A percentile compares a stretch with the other conserved stretches of the same genome.
Evolutionary conservation across 92 coral and sea anemone genomes (phyloP).

Genomic region (Porites lobata): DNA sequence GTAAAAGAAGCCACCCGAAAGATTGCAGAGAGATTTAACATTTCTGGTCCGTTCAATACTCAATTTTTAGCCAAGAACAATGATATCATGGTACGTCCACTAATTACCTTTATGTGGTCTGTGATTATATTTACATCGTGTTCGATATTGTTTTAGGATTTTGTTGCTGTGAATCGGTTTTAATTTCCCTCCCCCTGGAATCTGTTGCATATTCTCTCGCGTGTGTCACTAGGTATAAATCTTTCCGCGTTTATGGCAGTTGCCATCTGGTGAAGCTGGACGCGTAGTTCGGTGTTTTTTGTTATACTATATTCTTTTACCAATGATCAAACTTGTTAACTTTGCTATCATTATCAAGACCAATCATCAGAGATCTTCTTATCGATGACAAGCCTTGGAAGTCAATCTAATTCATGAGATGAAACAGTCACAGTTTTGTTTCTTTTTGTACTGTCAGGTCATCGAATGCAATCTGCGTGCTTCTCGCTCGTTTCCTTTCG

Average conservation of each 20-base stretch:
- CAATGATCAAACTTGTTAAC: background rate
- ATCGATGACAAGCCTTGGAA: too few species aligned
- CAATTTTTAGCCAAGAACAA: constrained; percentile 94
- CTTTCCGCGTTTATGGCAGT: too few species aligned
- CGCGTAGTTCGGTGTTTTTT: too few species aligned
- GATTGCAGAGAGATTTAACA: constrained; percentile 90
- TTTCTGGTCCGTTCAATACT: constrained; percentile 98
- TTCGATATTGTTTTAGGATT: too few species aligned
- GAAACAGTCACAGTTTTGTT: background rate
- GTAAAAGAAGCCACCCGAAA: constrained; percentile 95
- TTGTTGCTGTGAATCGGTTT: background rate
- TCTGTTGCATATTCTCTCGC: background rate
- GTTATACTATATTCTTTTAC: background rate
- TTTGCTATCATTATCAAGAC: background rate
- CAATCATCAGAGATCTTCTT: background rate
- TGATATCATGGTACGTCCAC: constrained; percentile 84
- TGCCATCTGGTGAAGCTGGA: too few species aligned
- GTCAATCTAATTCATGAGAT: too few species aligned
- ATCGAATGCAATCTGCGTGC: constrained; percentile 99
- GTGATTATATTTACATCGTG: background rate
- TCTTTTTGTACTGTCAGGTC: constrained; percentile 57
- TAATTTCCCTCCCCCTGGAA: background rate
- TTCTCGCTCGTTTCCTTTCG: constrained; percentile 97
- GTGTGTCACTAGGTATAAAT: too few species aligned
- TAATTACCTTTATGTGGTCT: background rate